phyloP scores from a whole-genome alignment of 2,888 invertebrate genomes.

The Aspidapion aeneum region DNA sequence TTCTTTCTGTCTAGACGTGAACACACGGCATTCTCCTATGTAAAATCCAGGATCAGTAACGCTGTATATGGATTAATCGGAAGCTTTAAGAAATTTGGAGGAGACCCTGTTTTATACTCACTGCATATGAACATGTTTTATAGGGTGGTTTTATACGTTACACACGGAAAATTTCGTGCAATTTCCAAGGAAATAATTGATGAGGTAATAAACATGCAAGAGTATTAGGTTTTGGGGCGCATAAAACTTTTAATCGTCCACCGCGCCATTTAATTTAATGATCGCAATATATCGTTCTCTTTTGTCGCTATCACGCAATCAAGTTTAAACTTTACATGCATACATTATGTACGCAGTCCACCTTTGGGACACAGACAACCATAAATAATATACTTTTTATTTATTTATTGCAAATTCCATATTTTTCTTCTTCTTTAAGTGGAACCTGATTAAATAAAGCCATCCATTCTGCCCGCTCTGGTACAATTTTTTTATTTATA shows the following conservation, averaged over 20 bases:
- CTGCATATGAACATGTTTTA: not conserved
- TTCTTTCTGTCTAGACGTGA: too few species aligned
- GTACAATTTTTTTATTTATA: too few species aligned
- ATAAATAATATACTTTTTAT: too few species aligned
- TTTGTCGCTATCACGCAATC: conserved; percentile 1
- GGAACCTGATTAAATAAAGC: too few species aligned
- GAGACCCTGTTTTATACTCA: too few species aligned
- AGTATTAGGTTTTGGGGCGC: conserved; percentile 3
- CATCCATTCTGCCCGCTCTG: too few species aligned
- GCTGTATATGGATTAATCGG: too few species aligned
- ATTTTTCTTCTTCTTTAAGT: too few species aligned
- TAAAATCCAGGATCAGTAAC: too few species aligned
- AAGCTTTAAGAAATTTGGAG: too few species aligned
- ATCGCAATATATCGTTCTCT: not conserved
- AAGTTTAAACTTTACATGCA: not conserved
- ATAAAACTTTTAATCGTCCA: conserved; percentile 5
- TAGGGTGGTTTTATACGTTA: not conserved
- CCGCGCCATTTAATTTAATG: conserved; percentile 4
- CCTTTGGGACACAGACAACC: not conserved
- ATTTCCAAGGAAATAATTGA: conserved; percentile 3
- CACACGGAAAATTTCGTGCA: conserved; percentile 2
- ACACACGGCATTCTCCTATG: too few species aligned
- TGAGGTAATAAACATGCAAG: conserved; percentile 4
- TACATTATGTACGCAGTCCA: not conserved
- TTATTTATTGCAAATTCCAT: too few species aligned